phyloP scores from a whole-genome alignment of 2,113 vertebrate species.

The Setophaga coronata region DNA sequence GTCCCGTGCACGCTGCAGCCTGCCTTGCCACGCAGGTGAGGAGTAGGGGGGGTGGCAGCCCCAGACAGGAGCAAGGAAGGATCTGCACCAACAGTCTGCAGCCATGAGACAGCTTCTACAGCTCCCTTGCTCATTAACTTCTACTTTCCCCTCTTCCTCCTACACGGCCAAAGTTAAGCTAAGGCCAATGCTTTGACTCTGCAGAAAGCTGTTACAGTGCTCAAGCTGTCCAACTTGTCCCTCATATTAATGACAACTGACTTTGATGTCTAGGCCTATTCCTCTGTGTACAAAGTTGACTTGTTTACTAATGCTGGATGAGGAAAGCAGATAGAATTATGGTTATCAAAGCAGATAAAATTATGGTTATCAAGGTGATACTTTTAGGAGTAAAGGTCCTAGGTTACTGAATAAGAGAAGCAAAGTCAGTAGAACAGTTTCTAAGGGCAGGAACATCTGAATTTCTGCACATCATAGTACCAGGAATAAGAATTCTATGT shows the following conservation, averaged over 20 bases:
- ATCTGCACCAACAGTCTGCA: not conserved
- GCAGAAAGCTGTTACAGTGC: not conserved
- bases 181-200: not conserved
- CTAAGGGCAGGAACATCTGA: not conserved
- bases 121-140: not conserved
- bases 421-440: not conserved
- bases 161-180: not conserved
- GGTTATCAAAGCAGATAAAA: not conserved
- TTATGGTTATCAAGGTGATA: not conserved
- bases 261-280: not conserved
- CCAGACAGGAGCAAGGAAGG: no score
- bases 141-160: not conserved
- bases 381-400: not conserved
- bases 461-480: not conserved
- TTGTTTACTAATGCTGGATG: not conserved
- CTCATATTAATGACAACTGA: not conserved
- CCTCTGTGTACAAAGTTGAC: not conserved
- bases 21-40: not conserved
- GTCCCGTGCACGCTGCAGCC: not conserved
- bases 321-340: not conserved
- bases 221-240: not conserved
- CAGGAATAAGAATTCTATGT: not conserved
- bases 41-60: fast-evolving
- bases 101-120: not conserved
- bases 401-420: not conserved